Conservation (phyloP, 2,888 invertebrate genomes). For the Tachina fera region DNA sequence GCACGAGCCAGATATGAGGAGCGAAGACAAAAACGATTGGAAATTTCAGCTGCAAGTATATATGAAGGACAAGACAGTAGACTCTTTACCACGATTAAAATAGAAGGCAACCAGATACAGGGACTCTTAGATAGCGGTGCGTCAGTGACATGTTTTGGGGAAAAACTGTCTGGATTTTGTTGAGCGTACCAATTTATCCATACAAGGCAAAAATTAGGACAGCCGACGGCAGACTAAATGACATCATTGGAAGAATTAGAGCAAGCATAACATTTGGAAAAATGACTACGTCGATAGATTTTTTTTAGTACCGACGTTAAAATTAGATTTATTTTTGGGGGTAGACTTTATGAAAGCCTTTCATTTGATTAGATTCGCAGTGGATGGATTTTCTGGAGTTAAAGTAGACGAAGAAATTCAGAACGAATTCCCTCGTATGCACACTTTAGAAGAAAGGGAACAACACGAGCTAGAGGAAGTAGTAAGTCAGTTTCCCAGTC, state of each 20-base stretch:
- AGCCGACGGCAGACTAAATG: background rate
- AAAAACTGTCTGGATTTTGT: background rate
- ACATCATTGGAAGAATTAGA: background rate
- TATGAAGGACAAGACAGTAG: background rate
- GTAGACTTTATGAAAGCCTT: slow-evolving; percentile 1
- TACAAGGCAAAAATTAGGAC: background rate
- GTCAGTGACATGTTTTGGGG: no score
- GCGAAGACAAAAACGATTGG: no score
- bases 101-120: background rate
- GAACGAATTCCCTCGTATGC: background rate
- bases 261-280: background rate
- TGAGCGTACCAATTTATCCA: background rate
- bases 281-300: background rate
- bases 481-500: background rate
- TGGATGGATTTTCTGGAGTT: background rate
- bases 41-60: no score
- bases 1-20: background rate
- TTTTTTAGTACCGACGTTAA: background rate
- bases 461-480: background rate
- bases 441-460: background rate
- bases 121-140: background rate
- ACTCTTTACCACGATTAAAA: background rate
- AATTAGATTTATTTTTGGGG: background rate
- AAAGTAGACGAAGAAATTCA: background rate
- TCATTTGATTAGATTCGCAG: background rate